These are phyloP conservation scores for Phrynocephalus versicolor DNA, from an alignment of 2,113 vertebrate species.

Conservation along the genomic window DNA sequence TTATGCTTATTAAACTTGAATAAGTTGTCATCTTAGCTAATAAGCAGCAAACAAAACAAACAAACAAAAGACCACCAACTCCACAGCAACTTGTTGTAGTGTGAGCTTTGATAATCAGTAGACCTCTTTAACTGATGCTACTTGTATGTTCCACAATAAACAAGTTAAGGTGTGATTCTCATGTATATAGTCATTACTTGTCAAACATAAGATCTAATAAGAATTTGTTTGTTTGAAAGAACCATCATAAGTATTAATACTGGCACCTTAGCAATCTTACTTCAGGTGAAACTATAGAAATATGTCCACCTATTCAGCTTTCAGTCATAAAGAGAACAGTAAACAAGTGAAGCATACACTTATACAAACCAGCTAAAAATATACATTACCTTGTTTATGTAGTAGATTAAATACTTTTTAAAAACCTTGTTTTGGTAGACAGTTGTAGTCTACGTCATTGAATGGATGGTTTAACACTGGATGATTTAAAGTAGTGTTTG, in stretches of 20 bases:
- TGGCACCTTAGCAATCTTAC: neutral
- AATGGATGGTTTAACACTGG: too few relatives aligned
- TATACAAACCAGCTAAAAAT: neutral
- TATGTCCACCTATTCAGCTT: neutral
- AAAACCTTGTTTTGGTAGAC: neutral
- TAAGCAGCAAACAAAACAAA: neutral
- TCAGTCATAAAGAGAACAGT: neutral
- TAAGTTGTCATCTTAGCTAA: neutral
- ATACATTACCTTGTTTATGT: neutral
- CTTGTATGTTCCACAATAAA: neutral
- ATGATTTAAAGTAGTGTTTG: neutral
- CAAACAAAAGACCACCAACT: neutral
- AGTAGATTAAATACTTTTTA: neutral
- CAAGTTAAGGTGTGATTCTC: neutral
- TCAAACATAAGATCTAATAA: neutral
- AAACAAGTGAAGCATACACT: neutral
- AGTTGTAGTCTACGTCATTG: neutral
- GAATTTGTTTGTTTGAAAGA: neutral
- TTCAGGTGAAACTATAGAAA: too few relatives aligned
- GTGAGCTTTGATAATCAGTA: neutral
- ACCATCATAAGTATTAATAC: neutral
- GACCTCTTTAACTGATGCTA: neutral
- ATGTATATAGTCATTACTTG: neutral
- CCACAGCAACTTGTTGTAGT: neutral
- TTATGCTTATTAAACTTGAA: slow-evolving; percentile 3